Evolutionary conservation across 2,113 vertebrate species (phyloP), one percentile per base, ranked within the genome.

Genomic region (Oncorhynchus mykiss): DNA sequence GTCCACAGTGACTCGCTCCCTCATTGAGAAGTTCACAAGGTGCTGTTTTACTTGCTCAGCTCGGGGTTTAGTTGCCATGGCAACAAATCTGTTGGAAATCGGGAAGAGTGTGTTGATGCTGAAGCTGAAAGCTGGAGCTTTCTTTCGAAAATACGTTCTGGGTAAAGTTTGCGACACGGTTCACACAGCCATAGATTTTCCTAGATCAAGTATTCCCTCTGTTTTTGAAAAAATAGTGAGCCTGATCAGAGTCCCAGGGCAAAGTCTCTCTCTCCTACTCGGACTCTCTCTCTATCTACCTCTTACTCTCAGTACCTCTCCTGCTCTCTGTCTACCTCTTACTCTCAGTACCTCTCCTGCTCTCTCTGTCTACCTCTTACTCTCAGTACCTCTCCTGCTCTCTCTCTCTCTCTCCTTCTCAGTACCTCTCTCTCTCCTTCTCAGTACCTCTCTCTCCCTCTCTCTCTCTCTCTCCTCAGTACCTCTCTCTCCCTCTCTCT

Each of bases 1-100:
- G 79, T 84, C 78, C 82, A 81, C 85, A 80, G 86, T 62, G 86
- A 80, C 84, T 85, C 75, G 77, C 84, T 88, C 39, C 11, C 77
- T 88, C 82, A 85, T 80, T 79, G 85, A 84, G 76, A 87, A 89
- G 86, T 91, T 90, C 87, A 88, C 82, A 87, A 85, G 87, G 81
- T 88, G 82, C 67, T 76, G 80, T 85, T 87, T 71, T 82, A 77
- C 72, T 65, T 66, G 71, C 66, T 76, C 71, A 76, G 83, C 71
- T 82, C 80, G 77, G 14, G 67, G 86, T 89, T 90, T 87, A 84
- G 89, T 91, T 86, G 70, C 87, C 85, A 86, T 90, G 84, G 89
- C 88, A 82, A 90, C 90, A 86, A 89, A 89, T 78, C 79, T 80
- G 77, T 80, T 25, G 45, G 75, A 82, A 85, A 73, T 84, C 74